phyloP scores from a whole-genome alignment of 1,140 invertebrate species.

The Drosophila kanapiae region DNA sequence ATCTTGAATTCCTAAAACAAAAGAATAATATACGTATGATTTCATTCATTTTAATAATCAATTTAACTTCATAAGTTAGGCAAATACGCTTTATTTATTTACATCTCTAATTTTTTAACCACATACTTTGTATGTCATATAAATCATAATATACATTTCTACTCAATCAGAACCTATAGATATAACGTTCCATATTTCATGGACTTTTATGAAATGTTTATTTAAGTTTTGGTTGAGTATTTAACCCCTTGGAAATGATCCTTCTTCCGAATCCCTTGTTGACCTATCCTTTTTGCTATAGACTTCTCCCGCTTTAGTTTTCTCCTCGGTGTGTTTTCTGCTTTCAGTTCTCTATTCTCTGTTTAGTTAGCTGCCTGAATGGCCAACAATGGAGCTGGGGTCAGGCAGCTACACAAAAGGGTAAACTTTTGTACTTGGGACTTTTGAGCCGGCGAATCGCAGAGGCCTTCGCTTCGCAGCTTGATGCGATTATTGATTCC shows the following conservation, averaged over 20 bases:
- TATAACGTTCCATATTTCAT: too few relatives aligned
- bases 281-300: constrained; percentile 9
- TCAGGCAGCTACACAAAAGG: constrained; percentile 13
- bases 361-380: constrained; percentile 68
- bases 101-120: too few relatives aligned
- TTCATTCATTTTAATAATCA: too few relatives aligned
- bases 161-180: too few relatives aligned
- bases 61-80: too few relatives aligned
- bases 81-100: too few relatives aligned
- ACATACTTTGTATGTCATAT: too few relatives aligned
- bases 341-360: constrained; percentile 34
- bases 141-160: too few relatives aligned
- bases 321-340: constrained; percentile 13
- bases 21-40: too few relatives aligned
- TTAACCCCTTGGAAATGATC: neutral
- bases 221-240: neutral
- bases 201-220: neutral
- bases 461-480: constrained; percentile 9
- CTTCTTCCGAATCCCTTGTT: neutral
- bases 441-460: constrained; percentile 48
- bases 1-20: too few relatives aligned
- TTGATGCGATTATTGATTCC: constrained; percentile 77
- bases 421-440: constrained; percentile 72
- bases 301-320: neutral
- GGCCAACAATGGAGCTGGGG: constrained; percentile 22